Conservation (phyloP, 2,797 vertebrate species). For the Syndactyla subalaris region DNA sequence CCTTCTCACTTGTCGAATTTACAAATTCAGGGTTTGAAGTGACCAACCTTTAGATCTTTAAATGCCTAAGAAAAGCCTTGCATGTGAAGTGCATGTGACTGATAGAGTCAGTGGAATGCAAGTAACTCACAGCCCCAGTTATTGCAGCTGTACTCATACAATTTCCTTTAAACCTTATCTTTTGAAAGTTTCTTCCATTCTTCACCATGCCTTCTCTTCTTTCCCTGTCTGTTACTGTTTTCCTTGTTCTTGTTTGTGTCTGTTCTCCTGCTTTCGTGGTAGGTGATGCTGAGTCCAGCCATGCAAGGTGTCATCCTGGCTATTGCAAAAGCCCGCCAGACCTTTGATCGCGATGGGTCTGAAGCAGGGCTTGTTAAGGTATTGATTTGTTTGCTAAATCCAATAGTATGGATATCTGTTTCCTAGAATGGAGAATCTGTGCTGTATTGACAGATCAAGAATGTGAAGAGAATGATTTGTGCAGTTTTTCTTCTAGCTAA, state of each 20-base stretch:
- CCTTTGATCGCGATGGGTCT: conserved; percentile 93
- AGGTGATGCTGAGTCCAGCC: conserved; percentile 98
- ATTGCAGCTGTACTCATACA: accelerated
- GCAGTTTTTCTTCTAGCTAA: neutral
- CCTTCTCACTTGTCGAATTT: neutral
- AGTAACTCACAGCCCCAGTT: neutral
- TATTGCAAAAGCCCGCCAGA: conserved; percentile 94
- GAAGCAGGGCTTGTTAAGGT: conserved; percentile 98
- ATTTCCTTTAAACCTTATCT: neutral
- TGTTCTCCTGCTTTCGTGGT: conserved; percentile 62
- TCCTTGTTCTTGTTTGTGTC: conserved; percentile 26
- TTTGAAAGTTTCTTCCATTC: neutral
- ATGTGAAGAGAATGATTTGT: accelerated
- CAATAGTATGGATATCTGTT: neutral
- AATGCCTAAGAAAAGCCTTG: neutral
- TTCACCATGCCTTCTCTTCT: neutral
- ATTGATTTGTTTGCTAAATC: conserved; percentile 33
- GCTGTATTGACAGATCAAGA: neutral
- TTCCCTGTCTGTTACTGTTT: neutral
- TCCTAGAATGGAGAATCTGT: neutral
- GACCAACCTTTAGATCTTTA: neutral
- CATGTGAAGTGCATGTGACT: neutral
- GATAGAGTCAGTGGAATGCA: neutral
- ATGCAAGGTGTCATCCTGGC: conserved; percentile 99
- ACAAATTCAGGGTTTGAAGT: neutral